Conservation (phyloP, 2,797 vertebrate species). For the Sebastes vulpes region DNA sequence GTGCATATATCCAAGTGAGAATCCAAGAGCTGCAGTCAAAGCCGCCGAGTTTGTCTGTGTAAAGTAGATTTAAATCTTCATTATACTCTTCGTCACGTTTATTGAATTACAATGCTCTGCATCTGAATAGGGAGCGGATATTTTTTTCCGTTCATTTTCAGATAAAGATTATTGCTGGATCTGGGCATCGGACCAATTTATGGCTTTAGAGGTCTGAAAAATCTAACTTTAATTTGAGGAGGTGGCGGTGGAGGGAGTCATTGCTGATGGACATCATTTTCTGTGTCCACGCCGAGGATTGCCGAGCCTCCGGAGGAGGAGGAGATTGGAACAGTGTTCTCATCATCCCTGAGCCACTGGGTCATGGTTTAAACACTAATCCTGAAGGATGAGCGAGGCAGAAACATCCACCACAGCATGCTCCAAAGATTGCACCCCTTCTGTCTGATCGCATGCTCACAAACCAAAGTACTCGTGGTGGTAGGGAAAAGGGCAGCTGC, state of each 20-base stretch:
- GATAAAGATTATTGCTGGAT: constrained; percentile 19
- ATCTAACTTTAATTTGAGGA: constrained; percentile 29
- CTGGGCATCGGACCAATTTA: background rate
- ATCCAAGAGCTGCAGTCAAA: constrained; percentile 27
- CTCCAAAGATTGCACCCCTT: constrained; percentile 67
- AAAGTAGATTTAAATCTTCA: constrained; percentile 46
- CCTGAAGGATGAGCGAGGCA: constrained; percentile 73
- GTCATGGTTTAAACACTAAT: constrained; percentile 82
- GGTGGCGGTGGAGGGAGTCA: background rate
- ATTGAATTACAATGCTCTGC: constrained; percentile 10
- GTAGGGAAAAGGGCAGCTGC: constrained; percentile 50
- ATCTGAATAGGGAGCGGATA: background rate
- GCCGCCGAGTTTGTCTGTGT: background rate
- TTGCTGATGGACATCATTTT: constrained; percentile 39
- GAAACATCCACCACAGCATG: constrained; percentile 69
- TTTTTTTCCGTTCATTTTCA: background rate
- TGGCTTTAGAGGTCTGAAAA: constrained; percentile 24
- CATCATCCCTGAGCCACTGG: constrained; percentile 70
- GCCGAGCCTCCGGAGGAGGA: constrained; percentile 38
- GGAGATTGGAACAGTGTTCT: constrained; percentile 75
- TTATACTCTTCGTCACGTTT: constrained; percentile 21
- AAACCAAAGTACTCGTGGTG: background rate
- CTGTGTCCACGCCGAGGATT: constrained; percentile 34
- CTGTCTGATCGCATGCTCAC: constrained; percentile 40
- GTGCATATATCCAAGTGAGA: constrained; percentile 29